Evolutionary conservation across 1,140 invertebrate genomes (phyloP).

Genomic region (Parasteatoda tepidariorum): DNA sequence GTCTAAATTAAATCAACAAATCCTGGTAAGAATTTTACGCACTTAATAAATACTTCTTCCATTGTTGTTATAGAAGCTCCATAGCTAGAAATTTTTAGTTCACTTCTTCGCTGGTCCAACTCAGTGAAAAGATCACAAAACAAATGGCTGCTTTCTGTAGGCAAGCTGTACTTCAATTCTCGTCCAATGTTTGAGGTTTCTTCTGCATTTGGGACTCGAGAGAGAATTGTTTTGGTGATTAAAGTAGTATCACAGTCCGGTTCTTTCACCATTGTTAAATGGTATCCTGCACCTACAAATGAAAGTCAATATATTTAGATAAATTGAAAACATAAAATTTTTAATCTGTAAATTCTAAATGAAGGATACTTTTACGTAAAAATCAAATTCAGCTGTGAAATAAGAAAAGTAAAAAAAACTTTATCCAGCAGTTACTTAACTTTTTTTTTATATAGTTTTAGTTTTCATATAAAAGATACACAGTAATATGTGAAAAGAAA

Average conservation of each 20-base stretch:
- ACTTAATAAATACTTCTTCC: conserved; percentile 66
- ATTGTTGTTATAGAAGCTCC: conserved; percentile 69
- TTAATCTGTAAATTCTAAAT: not conserved
- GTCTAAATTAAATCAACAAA: not conserved
- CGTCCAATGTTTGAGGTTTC: conserved; percentile 71
- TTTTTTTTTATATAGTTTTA: too few species aligned
- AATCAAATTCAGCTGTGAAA: too few species aligned
- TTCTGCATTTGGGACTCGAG: conserved; percentile 72
- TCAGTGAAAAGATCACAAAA: conserved; percentile 67
- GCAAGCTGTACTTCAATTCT: conserved; percentile 70
- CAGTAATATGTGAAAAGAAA: too few species aligned
- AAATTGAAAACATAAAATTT: not conserved
- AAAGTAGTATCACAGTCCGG: conserved; percentile 71
- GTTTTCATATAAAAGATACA: too few species aligned
- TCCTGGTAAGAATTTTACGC: not conserved
- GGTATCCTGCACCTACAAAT: conserved; percentile 73
- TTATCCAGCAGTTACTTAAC: too few species aligned
- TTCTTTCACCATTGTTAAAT: conserved; percentile 72
- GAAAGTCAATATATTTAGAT: not conserved
- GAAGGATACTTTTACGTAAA: too few species aligned
- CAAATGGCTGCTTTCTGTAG: conserved; percentile 64
- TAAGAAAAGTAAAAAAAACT: too few species aligned
- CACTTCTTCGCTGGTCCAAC: conserved; percentile 66
- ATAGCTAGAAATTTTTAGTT: conserved; percentile 69
- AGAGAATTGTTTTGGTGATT: conserved; percentile 72